Conservation (phyloP, 1,140 invertebrate species). For the Drosophila neocordata region DNA sequence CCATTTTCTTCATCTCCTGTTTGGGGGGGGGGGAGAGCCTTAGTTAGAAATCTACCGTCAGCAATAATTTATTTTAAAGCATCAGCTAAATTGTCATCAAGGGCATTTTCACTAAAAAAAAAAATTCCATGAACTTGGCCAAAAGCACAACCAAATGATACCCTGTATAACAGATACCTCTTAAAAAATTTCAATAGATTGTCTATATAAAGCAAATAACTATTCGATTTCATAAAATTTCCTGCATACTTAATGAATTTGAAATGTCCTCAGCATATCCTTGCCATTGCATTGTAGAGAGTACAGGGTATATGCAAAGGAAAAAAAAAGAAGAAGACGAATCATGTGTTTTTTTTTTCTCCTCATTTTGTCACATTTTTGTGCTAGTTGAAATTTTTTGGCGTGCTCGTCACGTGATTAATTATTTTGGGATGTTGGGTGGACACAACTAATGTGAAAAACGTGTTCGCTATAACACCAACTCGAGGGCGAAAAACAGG, state of each 20-base stretch:
- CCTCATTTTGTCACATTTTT: conserved; percentile 27
- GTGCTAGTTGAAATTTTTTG: conserved; percentile 50
- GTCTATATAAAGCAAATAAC: too few relatives aligned
- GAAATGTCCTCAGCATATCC: too few relatives aligned
- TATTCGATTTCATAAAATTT: too few relatives aligned
- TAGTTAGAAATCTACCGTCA: conserved; percentile 14
- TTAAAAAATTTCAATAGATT: too few relatives aligned
- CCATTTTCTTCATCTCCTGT: neutral
- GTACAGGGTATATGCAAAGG: too few relatives aligned
- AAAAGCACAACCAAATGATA: neutral
- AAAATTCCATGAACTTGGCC: neutral
- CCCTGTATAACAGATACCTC: neutral
- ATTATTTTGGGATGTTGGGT: conserved; percentile 33
- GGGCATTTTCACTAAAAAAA: conserved; percentile 51
- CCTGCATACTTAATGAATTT: too few relatives aligned
- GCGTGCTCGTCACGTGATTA: conserved; percentile 54
- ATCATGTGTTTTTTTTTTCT: conserved; percentile 50
- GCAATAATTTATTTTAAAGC: conserved; percentile 63
- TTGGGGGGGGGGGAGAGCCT: too few relatives aligned
- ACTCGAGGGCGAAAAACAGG: neutral
- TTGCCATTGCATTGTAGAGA: too few relatives aligned
- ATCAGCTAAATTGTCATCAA: conserved; percentile 69
- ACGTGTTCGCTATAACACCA: conserved; percentile 30
- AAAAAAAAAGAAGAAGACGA: neutral
- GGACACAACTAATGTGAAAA: conserved; percentile 47